Percentiles rank a stretch among this genome's conserved stretches.
These are phyloP conservation scores for Brachionus sp. DNA, from an alignment of 1,140 invertebrate genomes.

Conservation along the genomic window DNA sequence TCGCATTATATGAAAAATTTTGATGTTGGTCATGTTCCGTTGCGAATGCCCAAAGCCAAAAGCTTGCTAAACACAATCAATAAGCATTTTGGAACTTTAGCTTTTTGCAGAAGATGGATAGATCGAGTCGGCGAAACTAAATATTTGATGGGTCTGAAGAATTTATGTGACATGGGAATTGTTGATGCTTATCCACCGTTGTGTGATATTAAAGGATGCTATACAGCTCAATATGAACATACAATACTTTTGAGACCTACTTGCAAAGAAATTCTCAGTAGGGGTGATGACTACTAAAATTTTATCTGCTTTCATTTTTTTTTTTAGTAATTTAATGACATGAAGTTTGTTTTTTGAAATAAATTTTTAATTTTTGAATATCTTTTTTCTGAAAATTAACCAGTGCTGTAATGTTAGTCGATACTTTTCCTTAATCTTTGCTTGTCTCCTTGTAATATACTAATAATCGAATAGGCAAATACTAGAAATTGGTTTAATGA, in stretches of 20 bases:
- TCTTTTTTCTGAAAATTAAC: neutral
- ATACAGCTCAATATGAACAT: conserved; percentile 98
- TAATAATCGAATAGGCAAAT: too few species aligned
- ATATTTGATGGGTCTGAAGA: conserved; percentile 94
- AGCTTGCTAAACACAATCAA: conserved; percentile 89
- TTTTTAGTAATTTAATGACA: neutral
- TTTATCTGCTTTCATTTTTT: neutral
- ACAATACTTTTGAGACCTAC: conserved; percentile 94
- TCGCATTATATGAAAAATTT: conserved; percentile 99
- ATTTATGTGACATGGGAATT: conserved; percentile 81
- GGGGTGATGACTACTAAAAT: conserved; percentile 85
- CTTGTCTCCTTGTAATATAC: too few species aligned
- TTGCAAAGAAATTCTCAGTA: conserved; percentile 94
- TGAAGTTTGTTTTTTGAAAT: neutral
- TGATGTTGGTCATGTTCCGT: conserved; percentile 83
- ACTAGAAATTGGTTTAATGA: too few species aligned
- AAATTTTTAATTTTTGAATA: neutral
- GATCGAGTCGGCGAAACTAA: conserved; percentile 92
- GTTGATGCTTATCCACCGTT: conserved; percentile 96
- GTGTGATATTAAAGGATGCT: conserved; percentile 94
- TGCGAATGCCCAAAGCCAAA: conserved; percentile 82
- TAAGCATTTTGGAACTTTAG: conserved; percentile 93
- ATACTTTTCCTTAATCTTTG: too few species aligned
- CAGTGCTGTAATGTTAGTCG: too few species aligned
- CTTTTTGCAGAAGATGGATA: conserved; percentile 97